phyloP scores from a whole-genome alignment of 2,113 vertebrate genomes.

The Marcusenius ussheri region DNA sequence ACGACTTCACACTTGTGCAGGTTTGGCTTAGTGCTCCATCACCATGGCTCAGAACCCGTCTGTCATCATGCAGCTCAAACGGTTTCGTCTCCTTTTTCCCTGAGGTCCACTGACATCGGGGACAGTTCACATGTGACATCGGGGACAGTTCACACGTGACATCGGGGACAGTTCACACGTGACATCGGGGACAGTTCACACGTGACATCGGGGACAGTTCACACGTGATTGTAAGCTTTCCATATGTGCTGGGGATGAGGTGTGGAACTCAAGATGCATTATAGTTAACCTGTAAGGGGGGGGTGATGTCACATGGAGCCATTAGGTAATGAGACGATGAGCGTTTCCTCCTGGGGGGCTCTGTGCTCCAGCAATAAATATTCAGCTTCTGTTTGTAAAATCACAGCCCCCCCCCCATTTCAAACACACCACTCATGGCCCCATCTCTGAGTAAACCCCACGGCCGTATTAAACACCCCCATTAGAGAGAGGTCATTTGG shows the following conservation, averaged over 20 bases:
- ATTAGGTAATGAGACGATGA: not conserved
- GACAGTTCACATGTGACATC: too few species aligned
- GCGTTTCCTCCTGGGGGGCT: not conserved
- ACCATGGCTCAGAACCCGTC: too few species aligned
- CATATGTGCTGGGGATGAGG: not conserved
- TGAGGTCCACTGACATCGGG: too few species aligned
- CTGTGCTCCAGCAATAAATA: not conserved
- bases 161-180: too few species aligned
- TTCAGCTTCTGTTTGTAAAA: constrained; percentile 9
- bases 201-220: not conserved
- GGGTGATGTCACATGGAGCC: not conserved
- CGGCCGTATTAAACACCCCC: constrained; percentile 29
- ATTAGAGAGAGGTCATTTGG: constrained; percentile 36
- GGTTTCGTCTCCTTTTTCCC: too few species aligned
- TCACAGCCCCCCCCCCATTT: not conserved
- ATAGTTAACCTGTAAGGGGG: not conserved
- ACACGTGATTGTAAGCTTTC: not conserved
- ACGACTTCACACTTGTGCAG: not conserved
- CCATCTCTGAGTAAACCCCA: not conserved
- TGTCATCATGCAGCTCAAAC: too few species aligned
- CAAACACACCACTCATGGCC: not conserved
- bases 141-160: too few species aligned
- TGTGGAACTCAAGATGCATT: not conserved
- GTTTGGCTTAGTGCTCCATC: too few species aligned
- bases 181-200: too few species aligned